Evolutionary conservation across 2,888 invertebrate species (phyloP).

Genomic region (Operophtera brumata): DNA sequence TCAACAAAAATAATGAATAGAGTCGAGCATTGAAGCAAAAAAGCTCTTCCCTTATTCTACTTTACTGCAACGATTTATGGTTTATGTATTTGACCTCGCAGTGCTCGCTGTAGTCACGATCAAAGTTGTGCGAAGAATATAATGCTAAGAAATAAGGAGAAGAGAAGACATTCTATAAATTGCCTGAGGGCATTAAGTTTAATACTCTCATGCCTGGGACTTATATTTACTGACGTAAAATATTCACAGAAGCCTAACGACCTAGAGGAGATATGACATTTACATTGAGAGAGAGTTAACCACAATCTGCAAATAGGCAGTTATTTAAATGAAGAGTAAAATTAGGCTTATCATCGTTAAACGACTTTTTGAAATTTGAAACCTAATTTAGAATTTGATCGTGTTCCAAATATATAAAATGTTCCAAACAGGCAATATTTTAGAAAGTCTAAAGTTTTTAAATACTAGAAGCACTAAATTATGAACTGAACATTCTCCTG

Average conservation of each 20-base stretch:
- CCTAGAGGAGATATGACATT: conserved; percentile 17
- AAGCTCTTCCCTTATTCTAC: conserved; percentile 56
- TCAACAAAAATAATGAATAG: conserved; percentile 60
- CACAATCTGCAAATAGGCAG: background rate
- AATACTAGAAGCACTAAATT: background rate
- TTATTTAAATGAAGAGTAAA: background rate
- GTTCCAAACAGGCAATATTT: background rate
- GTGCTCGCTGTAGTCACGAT: conserved; percentile 55
- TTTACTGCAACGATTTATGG: conserved; percentile 63
- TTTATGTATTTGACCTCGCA: conserved; percentile 69
- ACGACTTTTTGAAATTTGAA: background rate
- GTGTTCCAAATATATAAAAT: background rate
- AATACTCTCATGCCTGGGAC: conserved; percentile 32
- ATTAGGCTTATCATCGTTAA: background rate
- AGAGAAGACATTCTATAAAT: conserved; percentile 46
- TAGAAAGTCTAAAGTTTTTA: background rate
- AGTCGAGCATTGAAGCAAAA: conserved; percentile 55
- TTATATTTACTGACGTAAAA: conserved; percentile 27
- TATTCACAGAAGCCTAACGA: conserved; percentile 28
- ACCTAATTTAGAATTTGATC: background rate
- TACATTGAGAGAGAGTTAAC: conserved; percentile 5
- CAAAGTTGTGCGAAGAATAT: conserved; percentile 59
- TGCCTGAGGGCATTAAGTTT: conserved; percentile 41
- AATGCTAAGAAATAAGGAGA: conserved; percentile 45
- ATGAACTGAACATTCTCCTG: background rate